phyloP scores from a whole-genome alignment of 1,140 invertebrate species.

The Eumaeus atala region DNA sequence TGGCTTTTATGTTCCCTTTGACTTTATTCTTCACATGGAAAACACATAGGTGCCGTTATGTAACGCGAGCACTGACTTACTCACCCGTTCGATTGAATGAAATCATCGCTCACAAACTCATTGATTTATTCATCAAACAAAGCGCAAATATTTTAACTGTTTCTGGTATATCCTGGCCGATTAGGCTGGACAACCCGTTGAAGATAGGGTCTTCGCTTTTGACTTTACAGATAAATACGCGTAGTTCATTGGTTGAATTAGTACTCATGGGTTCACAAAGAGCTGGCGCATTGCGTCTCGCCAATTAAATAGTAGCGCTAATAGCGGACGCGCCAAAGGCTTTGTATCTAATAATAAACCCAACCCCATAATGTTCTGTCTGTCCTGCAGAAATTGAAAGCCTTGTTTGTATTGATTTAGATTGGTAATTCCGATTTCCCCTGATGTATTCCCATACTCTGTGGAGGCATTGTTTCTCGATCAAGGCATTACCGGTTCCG shows the following conservation, averaged over 20 bases:
- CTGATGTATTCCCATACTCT: constrained; percentile 9
- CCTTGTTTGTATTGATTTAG: constrained; percentile 14
- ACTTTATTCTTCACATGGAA: too few species aligned
- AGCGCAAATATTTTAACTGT: too few species aligned
- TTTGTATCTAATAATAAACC: constrained; percentile 61
- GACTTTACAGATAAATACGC: constrained; percentile 31
- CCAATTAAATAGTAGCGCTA: constrained; percentile 51
- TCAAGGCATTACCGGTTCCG: constrained; percentile 5
- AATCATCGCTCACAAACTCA: too few species aligned
- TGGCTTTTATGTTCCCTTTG: too few species aligned
- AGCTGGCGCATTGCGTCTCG: constrained; percentile 35
- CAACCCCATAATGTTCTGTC: constrained; percentile 27
- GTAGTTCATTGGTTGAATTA: constrained; percentile 39
- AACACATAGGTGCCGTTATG: too few species aligned
- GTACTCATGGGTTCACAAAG: constrained; percentile 34
- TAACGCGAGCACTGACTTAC: too few species aligned
- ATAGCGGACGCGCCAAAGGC: constrained; percentile 42
- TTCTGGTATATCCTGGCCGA: background rate
- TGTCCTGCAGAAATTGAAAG: constrained; percentile 35
- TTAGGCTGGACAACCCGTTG: constrained; percentile 20
- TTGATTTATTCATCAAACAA: too few species aligned
- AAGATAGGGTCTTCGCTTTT: constrained; percentile 27
- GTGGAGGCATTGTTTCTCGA: background rate
- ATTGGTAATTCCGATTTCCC: background rate
- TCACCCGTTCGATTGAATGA: too few species aligned